A percentile compares a stretch with the other conserved stretches of the same genome.
These are phyloP conservation scores for Drosophila aff. DNA, from an alignment of 1,140 invertebrate species.

Conservation along the genomic window DNA sequence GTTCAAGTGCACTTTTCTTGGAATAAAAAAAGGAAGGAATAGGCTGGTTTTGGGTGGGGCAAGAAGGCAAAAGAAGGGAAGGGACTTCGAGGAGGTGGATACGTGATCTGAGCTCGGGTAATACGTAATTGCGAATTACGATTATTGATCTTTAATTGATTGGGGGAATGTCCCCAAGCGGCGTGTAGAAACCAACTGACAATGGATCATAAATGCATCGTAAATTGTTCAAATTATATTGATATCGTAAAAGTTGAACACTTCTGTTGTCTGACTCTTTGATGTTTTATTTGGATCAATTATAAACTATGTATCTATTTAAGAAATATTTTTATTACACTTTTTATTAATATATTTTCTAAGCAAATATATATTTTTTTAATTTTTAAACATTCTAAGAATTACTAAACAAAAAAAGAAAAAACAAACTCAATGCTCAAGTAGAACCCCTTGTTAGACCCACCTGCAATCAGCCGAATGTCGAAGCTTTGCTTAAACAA, in stretches of 20 bases:
- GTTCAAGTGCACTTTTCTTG: slow-evolving; percentile 1
- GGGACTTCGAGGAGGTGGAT: background rate
- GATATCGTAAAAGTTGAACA: slow-evolving; percentile 7
- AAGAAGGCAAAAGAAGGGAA: background rate
- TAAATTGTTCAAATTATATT: slow-evolving; percentile 17
- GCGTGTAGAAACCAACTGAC: slow-evolving; percentile 10
- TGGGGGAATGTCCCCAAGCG: slow-evolving; percentile 14
- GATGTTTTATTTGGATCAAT: background rate
- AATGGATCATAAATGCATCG: slow-evolving; percentile 32
- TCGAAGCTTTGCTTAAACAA: slow-evolving; percentile 25
- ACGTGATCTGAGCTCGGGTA: slow-evolving; percentile 48
- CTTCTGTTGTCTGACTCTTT: background rate
- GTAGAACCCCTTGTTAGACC: slow-evolving; percentile 1
- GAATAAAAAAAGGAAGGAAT: slow-evolving; percentile 3
- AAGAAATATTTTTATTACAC: background rate
- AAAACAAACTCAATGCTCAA: background rate
- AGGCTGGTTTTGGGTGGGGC: slow-evolving; percentile 37
- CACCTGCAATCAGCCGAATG: slow-evolving; percentile 22
- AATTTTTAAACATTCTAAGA: background rate
- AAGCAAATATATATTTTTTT: background rate
- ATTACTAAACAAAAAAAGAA: background rate
- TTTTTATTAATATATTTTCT: background rate
- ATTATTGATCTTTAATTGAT: slow-evolving; percentile 72
- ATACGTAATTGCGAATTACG: slow-evolving; percentile 69
- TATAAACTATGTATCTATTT: background rate